Base-by-base conservation (phyloP, 2,888 invertebrate genomes). In the Brenthis ino region DNA sequence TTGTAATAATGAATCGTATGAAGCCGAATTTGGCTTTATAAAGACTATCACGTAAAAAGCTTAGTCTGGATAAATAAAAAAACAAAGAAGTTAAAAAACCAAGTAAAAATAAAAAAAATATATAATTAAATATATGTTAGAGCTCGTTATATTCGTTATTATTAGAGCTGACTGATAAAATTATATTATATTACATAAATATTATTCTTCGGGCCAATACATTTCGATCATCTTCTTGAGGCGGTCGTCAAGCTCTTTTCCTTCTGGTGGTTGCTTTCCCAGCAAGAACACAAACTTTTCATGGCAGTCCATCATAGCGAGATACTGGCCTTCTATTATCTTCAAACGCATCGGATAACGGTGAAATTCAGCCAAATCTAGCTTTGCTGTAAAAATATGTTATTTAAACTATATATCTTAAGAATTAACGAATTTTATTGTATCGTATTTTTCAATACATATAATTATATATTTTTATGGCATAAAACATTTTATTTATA, bases 261-360 rank as follows among this genome's bases (percentile, higher is more conserved):
- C 83, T 53, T 81, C 80, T 0, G 83, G 82, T 1, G 81, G 82
- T 61, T 86, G 85, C 72, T 83, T 86, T 28, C 86, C 86, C 51
- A 91, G 75, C 50, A 90, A 78, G 76, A 90, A 88, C 24, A 88
- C 83, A 71, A 87, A 86, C 76, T 85, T 86, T 74, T 89, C 89
- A 68, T 85, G 84, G 68, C 91, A 90, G 77, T 90, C 89, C 87
- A 90, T 88, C 88, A 89, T 87, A 54, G 84, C 87, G 1, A 91
- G 79, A 75, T 87, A 88, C 58, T 83, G 82, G 3, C 79, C 78
- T 58, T 88, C 87, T 43, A 89, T 81, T 12, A 86, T 77, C 75
- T 88, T 89, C 74, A 91, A 75, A 11, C 86, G 80, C 87, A 89
- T 85, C 4, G 86, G 87, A 77, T 88, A 86, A 24, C 87, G 88